Evolutionary conservation across 2,113 vertebrate genomes (phyloP).

Genomic region (Dipodomys stephensi): DNA sequence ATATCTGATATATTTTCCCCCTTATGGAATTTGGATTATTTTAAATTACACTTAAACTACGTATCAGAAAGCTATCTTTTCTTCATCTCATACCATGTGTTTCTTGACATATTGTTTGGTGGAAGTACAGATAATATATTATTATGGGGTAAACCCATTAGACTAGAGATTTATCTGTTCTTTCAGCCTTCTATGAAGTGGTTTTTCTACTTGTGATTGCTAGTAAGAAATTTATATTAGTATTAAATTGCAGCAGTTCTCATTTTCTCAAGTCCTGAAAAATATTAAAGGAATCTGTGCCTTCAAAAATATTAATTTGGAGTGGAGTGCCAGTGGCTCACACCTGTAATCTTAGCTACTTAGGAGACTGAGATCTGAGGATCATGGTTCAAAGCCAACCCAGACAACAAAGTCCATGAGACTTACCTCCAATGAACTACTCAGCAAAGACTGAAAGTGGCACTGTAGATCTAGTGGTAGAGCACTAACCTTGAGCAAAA

Average conservation of each 20-base stretch:
- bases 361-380: too few relatives aligned
- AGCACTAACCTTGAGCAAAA: too few relatives aligned
- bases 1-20: background rate
- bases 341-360: too few relatives aligned
- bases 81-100: background rate
- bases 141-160: background rate
- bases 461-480: too few relatives aligned
- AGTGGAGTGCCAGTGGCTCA: too few relatives aligned
- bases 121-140: background rate
- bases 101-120: background rate
- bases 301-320: background rate
- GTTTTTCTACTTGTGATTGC: background rate
- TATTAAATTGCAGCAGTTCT: background rate
- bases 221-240: background rate
- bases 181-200: background rate
- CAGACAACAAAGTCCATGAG: too few relatives aligned
- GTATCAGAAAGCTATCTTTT: background rate
- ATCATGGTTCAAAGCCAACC: too few relatives aligned
- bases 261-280: background rate
- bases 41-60: constrained; percentile 23
- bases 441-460: too few relatives aligned
- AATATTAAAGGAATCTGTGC: background rate
- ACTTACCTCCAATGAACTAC: too few relatives aligned
- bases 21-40: background rate
- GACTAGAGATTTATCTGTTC: background rate